phyloP scores from a whole-genome alignment of 1,140 invertebrate species.

The Diorhabda elongata region DNA sequence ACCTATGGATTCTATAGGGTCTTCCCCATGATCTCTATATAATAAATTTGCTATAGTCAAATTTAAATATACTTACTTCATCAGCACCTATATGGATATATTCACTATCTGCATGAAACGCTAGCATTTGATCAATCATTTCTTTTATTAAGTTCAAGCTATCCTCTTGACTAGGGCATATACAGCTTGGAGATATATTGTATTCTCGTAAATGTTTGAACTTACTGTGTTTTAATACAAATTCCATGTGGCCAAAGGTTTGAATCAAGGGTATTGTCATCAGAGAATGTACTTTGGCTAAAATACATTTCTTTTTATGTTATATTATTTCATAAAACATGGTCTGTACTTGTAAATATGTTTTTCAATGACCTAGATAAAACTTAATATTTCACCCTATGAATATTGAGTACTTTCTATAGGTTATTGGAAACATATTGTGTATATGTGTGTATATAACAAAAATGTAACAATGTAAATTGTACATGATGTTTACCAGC shows the following conservation, averaged over 20 bases:
- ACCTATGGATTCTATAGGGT: too few species aligned
- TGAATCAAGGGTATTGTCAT: constrained; percentile 82
- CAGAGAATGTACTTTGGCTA: constrained; percentile 45
- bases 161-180: constrained; percentile 73
- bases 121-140: constrained; percentile 77
- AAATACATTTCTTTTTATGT: neutral
- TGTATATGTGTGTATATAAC: too few species aligned
- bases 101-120: constrained; percentile 58
- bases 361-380: too few species aligned
- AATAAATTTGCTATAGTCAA: too few species aligned
- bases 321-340: too few species aligned
- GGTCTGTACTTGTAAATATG: too few species aligned
- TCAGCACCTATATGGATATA: constrained; percentile 77
- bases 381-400: too few species aligned
- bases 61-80: constrained; percentile 53
- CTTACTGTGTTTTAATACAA: constrained; percentile 75
- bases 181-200: constrained; percentile 69
- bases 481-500: too few species aligned
- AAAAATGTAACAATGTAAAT: too few species aligned
- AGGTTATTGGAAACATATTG: too few species aligned
- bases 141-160: constrained; percentile 65
- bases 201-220: constrained; percentile 75
- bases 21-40: too few species aligned
- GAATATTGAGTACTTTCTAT: too few species aligned
- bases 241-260: constrained; percentile 93